These are phyloP conservation scores for Poecile atricapillus DNA, from an alignment of 2,113 vertebrate genomes.

Conservation along the genomic window DNA sequence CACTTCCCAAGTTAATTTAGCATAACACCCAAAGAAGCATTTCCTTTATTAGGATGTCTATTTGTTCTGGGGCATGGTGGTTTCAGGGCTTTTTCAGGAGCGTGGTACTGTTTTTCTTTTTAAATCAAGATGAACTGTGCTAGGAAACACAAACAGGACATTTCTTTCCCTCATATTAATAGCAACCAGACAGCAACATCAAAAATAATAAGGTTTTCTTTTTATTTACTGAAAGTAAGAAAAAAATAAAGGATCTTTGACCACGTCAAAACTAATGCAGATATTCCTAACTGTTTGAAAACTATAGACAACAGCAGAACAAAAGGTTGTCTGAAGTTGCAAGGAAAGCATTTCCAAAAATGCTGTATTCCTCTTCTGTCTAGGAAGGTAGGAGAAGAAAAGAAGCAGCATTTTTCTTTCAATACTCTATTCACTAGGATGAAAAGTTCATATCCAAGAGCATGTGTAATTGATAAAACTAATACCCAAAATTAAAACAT, in stretches of 20 bases:
- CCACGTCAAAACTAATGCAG: conserved; percentile 30
- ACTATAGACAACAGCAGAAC: conserved; percentile 52
- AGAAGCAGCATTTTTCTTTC: not conserved
- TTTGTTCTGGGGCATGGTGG: not conserved
- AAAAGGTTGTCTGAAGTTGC: conserved; percentile 56
- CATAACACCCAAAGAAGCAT: not conserved
- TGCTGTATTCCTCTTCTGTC: conserved; percentile 2
- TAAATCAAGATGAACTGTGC: not conserved
- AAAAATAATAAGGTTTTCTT: not conserved
- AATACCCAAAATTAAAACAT: not conserved
- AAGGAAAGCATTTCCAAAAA: conserved; percentile 28
- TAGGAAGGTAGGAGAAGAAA: not conserved
- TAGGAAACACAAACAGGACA: not conserved
- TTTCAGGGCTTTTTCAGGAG: not conserved
- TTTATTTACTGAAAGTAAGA: not conserved
- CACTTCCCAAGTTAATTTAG: not conserved
- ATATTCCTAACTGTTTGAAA: conserved; percentile 59
- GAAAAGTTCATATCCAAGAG: conserved; percentile 28
- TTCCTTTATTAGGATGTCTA: not conserved
- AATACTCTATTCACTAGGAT: conserved; percentile 45
- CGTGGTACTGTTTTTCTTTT: not conserved
- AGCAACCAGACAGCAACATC: not conserved
- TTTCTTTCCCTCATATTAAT: not conserved
- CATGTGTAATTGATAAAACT: conserved; percentile 20
- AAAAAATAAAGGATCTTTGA: not conserved